Conservation (phyloP, 1,140 invertebrate genomes). For the Bombus consobrinus region DNA sequence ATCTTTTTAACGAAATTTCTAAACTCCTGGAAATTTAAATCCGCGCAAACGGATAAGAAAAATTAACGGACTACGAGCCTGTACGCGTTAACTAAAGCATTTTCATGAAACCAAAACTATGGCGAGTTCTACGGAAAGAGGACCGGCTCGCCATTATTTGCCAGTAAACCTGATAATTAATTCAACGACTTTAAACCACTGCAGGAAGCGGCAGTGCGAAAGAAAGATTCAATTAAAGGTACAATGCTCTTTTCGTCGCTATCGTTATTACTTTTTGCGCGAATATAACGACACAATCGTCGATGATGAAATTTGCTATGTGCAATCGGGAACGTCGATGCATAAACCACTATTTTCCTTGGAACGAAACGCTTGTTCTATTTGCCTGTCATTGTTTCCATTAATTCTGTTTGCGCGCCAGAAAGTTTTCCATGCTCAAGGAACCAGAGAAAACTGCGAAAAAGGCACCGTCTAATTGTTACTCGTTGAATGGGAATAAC, state of each 20-base stretch:
- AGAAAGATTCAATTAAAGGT: constrained; percentile 34
- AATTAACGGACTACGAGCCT: neutral
- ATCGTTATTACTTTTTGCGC: constrained; percentile 20
- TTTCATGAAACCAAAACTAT: neutral
- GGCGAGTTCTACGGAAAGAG: neutral
- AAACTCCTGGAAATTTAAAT: neutral
- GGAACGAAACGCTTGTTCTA: neutral
- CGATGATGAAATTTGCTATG: constrained; percentile 6
- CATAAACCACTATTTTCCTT: neutral
- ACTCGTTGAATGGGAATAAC: neutral
- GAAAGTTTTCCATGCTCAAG: neutral
- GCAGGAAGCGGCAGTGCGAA: constrained; percentile 1
- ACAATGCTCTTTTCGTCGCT: constrained; percentile 1
- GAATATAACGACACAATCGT: too few relatives aligned
- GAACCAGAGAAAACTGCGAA: neutral
- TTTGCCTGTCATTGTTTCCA: neutral
- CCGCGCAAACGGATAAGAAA: neutral
- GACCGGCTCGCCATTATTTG: constrained; percentile 6
- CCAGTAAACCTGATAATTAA: constrained; percentile 28
- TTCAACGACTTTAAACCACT: constrained; percentile 28
- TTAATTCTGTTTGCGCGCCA: neutral
- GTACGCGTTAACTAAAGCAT: neutral
- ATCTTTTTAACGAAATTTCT: neutral
- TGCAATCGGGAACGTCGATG: neutral
- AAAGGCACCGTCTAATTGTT: neutral